Evolutionary conservation across 2,113 vertebrate species (phyloP).

Genomic region (human): GRCh38 chr7:69295001-69295500

Average conservation of each 20-base stretch:
- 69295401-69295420: too few species aligned
- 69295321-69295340: background rate
- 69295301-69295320: background rate
- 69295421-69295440: too few species aligned
- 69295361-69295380: background rate
- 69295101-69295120: background rate
- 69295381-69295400: too few species aligned
- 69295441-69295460: too few species aligned
- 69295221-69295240: background rate
- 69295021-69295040: background rate
- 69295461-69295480: too few species aligned
- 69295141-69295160: background rate
- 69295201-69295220: background rate
- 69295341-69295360: background rate
- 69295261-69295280: background rate
- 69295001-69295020: background rate
- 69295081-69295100: too few species aligned
- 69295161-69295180: background rate
- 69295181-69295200: background rate
- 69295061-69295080: background rate
- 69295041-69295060: background rate
- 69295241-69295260: background rate
- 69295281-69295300: background rate
- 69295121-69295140: background rate
- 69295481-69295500: too few species aligned